Percentiles rank a stretch among this genome's conserved stretches.
phyloP scores from a whole-genome alignment of 2,113 vertebrate species.

The Poeciliopsis prolifica region DNA sequence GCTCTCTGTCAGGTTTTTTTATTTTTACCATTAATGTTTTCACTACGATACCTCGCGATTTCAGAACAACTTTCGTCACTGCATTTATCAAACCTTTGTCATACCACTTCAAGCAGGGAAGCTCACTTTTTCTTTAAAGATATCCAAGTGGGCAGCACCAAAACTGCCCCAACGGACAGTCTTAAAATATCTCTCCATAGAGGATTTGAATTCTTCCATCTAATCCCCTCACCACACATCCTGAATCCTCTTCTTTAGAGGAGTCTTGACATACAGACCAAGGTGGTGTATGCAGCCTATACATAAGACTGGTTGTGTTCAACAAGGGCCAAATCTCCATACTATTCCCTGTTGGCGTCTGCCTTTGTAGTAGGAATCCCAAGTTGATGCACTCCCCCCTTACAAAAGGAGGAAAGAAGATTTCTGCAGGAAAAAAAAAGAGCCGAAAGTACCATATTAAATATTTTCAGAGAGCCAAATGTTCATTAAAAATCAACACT shows the following conservation, averaged over 20 bases:
- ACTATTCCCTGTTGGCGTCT: constrained; percentile 58
- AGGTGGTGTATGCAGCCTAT: constrained; percentile 37
- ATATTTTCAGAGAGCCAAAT: constrained; percentile 19
- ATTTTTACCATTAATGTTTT: background rate
- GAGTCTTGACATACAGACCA: constrained; percentile 60
- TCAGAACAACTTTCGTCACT: background rate
- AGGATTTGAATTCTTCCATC: constrained; percentile 21
- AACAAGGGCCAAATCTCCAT: constrained; percentile 54
- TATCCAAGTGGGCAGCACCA: constrained; percentile 18
- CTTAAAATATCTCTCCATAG: constrained; percentile 32
- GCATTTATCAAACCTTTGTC: background rate
- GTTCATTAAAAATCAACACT: constrained; percentile 74
- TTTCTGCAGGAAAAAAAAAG: background rate
- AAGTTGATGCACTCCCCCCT: constrained; percentile 22
- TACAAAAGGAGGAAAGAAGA: background rate
- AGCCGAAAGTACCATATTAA: background rate
- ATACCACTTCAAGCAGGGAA: too few relatives aligned
- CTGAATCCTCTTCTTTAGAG: constrained; percentile 23
- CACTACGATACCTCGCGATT: background rate
- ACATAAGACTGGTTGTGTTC: constrained; percentile 48
- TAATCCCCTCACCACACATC: background rate
- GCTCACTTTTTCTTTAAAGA: constrained; percentile 14
- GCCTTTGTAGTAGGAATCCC: constrained; percentile 38
- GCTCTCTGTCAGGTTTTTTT: background rate
- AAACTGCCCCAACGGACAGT: constrained; percentile 19